phyloP scores from a whole-genome alignment of 2,888 invertebrate genomes.

The Drosophila gaucha region DNA sequence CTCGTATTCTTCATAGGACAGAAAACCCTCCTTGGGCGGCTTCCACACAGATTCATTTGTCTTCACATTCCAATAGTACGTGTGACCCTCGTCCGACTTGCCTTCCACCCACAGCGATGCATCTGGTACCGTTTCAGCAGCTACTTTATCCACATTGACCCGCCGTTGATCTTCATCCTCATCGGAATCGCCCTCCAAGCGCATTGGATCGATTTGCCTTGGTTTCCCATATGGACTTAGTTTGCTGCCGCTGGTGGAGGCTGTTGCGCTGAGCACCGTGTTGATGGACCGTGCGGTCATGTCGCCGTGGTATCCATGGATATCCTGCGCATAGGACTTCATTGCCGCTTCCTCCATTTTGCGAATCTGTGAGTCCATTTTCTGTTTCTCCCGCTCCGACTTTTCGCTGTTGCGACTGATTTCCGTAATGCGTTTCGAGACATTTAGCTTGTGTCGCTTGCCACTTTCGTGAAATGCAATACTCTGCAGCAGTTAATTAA shows the following conservation, averaged over 20 bases:
- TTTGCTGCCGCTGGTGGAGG: constrained; percentile 86
- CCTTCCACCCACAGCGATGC: constrained; percentile 91
- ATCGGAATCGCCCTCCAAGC: constrained; percentile 81
- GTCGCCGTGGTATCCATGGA: constrained; percentile 85
- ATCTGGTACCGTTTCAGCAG: constrained; percentile 74
- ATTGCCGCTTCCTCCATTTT: constrained; percentile 96
- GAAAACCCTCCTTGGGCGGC: constrained; percentile 89
- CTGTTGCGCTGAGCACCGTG: constrained; percentile 68
- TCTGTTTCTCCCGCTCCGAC: constrained; percentile 91
- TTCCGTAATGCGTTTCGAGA: constrained; percentile 92
- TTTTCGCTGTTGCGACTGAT: constrained; percentile 93
- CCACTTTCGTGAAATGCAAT: constrained; percentile 97
- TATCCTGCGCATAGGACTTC: constrained; percentile 94
- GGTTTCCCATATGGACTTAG: constrained; percentile 81
- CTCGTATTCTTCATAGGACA: constrained; percentile 89
- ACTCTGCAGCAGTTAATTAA: constrained; percentile 87
- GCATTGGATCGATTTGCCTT: constrained; percentile 83
- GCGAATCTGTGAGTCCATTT: constrained; percentile 91
- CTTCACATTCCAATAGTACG: constrained; percentile 94
- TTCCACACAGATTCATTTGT: constrained; percentile 93
- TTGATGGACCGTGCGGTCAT: constrained; percentile 82
- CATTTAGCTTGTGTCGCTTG: constrained; percentile 95
- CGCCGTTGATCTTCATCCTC: constrained; percentile 78
- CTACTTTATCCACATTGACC: constrained; percentile 74
- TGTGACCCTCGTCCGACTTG: constrained; percentile 90